A percentile compares a stretch with the other conserved stretches of the same genome.
Conservation (phyloP, 2,113 vertebrate genomes). For the Sterrhoptilus dennistouni region DNA sequence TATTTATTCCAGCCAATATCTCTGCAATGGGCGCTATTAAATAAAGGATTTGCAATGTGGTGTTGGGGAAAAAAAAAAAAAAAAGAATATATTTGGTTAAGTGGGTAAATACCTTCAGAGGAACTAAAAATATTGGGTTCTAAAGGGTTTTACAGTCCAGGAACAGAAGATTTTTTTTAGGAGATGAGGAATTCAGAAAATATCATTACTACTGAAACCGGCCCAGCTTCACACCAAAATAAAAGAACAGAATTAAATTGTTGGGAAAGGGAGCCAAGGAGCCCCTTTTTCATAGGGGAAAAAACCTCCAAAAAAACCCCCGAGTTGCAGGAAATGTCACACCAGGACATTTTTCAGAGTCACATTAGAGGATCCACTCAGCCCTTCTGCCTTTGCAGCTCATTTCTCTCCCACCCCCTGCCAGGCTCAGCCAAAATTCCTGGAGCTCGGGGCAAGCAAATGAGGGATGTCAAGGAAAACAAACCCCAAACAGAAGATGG, state of each 20-base stretch:
- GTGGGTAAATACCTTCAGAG: not conserved
- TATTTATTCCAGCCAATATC: not conserved
- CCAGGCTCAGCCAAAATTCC: not conserved
- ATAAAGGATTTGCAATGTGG: not conserved
- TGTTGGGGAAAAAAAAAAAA: not conserved
- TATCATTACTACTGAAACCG: not conserved
- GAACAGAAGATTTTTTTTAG: not conserved
- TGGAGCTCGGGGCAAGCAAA: not conserved
- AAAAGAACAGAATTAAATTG: rapidly evolving
- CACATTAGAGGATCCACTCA: not conserved
- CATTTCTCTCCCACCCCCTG: not conserved
- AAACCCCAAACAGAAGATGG: not conserved
- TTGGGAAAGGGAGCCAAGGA: not conserved
- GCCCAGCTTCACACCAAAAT: not conserved
- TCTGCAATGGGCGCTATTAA: not conserved
- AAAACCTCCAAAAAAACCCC: rapidly evolving
- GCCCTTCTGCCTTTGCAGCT: not conserved
- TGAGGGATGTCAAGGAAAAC: rapidly evolving
- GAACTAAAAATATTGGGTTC: not conserved
- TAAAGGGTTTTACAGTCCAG: not conserved
- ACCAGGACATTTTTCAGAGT: not conserved
- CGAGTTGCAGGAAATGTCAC: rapidly evolving
- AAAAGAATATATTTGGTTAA: not conserved
- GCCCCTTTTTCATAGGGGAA: not conserved
- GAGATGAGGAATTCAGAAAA: not conserved